Base-by-base conservation (phyloP, 2,888 invertebrate genomes). In the Rutpela maculata region DNA sequence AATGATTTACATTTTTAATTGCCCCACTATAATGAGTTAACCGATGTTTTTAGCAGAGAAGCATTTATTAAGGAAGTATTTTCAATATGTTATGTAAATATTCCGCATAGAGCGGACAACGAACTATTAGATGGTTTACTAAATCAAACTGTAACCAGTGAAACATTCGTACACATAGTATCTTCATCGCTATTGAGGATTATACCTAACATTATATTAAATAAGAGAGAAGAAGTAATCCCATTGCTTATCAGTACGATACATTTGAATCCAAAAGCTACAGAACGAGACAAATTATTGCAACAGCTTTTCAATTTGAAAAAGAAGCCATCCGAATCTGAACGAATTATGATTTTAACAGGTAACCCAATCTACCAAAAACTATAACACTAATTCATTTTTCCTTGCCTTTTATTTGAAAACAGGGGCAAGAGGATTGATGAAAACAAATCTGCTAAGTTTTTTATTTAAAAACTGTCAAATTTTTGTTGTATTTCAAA, bases 291-390 rank as follows among this genome's bases (percentile, higher is more conserved):
- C 85, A 91, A 91, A 80, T 89, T 95, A 38, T 88, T 95, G 7
- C 93, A 94, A 80, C 91, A 93, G 71, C 88, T 95, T 57, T 94
- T 95, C 84, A 94, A 94, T 88, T 89, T 95, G 71, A 94, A 94
- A 84, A 95, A 95, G 84, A 91, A 93, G 82, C 95, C 95, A 1
- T 92, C 93, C 69, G 92, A 92, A 77, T 92, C 92, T 38, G 95
- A 95, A 87, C 90, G 95, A 85, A 91, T 90, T 80, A 89, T 91
- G 82, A 92, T 93, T 82, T 87, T 93, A 78, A 89, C 91, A 73
- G 93, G 93, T 91, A 86, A 79, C 9, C 7, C 0, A 9, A 74
- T 65, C 12, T 18, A 3, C 7, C 10, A 57, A 11, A 9, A 35
- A 35, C 7, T 35, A 35, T 35, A 35, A 35, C 2, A 35, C 7